Evolutionary conservation across 2,113 vertebrate genomes (phyloP).

Genomic region (Lipophrys pholis): DNA sequence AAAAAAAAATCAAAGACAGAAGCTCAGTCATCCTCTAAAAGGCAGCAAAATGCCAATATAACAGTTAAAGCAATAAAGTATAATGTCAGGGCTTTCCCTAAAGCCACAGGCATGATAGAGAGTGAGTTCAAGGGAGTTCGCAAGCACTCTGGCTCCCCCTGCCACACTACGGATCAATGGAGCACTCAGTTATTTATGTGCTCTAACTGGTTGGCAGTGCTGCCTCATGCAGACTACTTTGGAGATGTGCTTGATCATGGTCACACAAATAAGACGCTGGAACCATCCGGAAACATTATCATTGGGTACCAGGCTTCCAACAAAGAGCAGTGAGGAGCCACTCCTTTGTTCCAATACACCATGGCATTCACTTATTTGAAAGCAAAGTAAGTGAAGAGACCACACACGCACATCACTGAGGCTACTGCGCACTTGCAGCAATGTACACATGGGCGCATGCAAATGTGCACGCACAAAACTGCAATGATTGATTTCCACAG

Average conservation of each 20-base stretch:
- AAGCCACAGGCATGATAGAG: conserved; percentile 65
- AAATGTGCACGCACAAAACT: conserved; percentile 1
- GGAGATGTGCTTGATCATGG: conserved; percentile 71
- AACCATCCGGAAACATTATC: conserved; percentile 65
- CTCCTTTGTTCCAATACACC: conserved; percentile 49
- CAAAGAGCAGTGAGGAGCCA: conserved; percentile 35
- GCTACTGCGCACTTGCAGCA: not conserved
- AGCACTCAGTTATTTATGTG: conserved; percentile 74
- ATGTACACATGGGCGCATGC: conserved; percentile 15
- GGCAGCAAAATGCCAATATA: conserved; percentile 78
- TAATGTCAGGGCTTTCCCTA: conserved; percentile 77
- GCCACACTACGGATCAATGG: conserved; percentile 76
- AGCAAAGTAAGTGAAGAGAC: conserved; percentile 52
- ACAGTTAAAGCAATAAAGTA: conserved; percentile 74
- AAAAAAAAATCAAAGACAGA: conserved; percentile 64
- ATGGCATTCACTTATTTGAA: conserved; percentile 53
- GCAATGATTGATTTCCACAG: conserved; percentile 58
- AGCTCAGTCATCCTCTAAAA: conserved; percentile 74
- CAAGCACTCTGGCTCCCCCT: conserved; percentile 69
- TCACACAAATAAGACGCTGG: conserved; percentile 61
- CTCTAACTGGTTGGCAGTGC: conserved; percentile 65
- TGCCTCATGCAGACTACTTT: conserved; percentile 63
- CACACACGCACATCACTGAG: conserved; percentile 52
- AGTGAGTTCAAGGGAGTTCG: conserved; percentile 73
- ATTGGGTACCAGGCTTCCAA: conserved; percentile 53